These are phyloP conservation scores for Stigmatopora argus DNA, from an alignment of 2,113 vertebrate species.

Conservation along the genomic window DNA sequence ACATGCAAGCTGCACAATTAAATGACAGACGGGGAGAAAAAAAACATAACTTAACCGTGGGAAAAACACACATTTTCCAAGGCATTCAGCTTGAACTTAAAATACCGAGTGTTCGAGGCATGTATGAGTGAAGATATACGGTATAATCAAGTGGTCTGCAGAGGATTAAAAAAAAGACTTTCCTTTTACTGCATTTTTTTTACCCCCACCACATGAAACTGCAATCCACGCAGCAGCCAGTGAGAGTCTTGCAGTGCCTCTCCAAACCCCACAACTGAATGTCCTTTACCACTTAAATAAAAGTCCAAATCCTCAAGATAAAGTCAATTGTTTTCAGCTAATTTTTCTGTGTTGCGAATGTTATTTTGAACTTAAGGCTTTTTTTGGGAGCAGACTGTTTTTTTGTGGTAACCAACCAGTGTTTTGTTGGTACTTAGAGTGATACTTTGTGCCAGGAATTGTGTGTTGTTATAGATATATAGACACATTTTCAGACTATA, in stretches of 20 bases:
- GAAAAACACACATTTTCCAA: neutral
- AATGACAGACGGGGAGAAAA: neutral
- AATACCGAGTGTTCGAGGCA: constrained; percentile 18
- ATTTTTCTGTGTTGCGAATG: neutral
- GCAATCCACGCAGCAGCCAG: constrained; percentile 2
- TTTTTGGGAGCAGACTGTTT: neutral
- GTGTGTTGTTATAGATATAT: no score
- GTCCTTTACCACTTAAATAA: neutral
- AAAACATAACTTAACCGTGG: neutral
- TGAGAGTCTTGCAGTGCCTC: neutral
- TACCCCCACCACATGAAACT: neutral
- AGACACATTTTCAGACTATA: no score
- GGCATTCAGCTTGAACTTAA: neutral
- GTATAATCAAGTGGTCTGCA: constrained; percentile 26
- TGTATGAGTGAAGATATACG: constrained; percentile 13
- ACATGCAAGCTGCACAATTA: constrained; percentile 1
- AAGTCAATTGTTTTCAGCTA: neutral
- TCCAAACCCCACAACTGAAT: constrained; percentile 4
- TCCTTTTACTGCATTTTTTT: constrained; percentile 9
- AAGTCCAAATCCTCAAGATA: neutral
- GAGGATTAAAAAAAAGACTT: constrained; percentile 17
- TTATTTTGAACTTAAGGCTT: neutral
- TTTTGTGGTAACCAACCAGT: no score
- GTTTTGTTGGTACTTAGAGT: no score
- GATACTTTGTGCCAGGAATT: no score